phyloP scores from a whole-genome alignment of 2,888 invertebrate species.

The Cryptosula pallasiana region DNA sequence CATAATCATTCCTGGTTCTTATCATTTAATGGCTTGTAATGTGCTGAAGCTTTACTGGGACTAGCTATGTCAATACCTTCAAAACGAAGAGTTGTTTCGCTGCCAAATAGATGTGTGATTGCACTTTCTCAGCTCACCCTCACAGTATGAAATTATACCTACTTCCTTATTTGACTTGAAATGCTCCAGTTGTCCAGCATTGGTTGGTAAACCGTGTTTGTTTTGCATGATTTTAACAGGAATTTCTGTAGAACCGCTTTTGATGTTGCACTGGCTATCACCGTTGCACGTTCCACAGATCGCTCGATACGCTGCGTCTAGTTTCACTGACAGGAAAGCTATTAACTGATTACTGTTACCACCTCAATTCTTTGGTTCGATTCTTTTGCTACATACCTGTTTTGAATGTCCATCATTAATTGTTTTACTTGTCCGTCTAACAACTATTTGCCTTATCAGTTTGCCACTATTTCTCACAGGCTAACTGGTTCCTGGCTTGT shows the following conservation, averaged over 20 bases:
- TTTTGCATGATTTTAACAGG: not conserved
- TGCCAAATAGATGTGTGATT: too few relatives aligned
- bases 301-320: not conserved
- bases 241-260: not conserved
- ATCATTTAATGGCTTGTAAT: too few relatives aligned
- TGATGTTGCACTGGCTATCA: not conserved
- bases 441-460: not conserved
- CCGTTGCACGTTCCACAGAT: not conserved
- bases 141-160: too few relatives aligned
- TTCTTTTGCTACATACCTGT: not conserved
- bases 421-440: not conserved
- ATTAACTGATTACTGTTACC: not conserved
- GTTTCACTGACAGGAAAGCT: not conserved
- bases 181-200: too few relatives aligned
- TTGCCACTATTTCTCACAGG: not conserved
- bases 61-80: too few relatives aligned
- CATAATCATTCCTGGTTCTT: too few relatives aligned
- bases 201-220: too few relatives aligned
- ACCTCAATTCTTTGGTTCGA: not conserved
- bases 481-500: not conserved
- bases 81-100: too few relatives aligned
- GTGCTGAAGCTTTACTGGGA: too few relatives aligned
- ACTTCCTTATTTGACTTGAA: too few relatives aligned
- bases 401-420: not conserved
- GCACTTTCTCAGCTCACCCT: too few relatives aligned